A percentile compares a stretch with the other conserved stretches of the same genome.
phyloP scores from a whole-genome alignment of 2,113 vertebrate genomes.

The Phalacrocorax aristotelis region DNA sequence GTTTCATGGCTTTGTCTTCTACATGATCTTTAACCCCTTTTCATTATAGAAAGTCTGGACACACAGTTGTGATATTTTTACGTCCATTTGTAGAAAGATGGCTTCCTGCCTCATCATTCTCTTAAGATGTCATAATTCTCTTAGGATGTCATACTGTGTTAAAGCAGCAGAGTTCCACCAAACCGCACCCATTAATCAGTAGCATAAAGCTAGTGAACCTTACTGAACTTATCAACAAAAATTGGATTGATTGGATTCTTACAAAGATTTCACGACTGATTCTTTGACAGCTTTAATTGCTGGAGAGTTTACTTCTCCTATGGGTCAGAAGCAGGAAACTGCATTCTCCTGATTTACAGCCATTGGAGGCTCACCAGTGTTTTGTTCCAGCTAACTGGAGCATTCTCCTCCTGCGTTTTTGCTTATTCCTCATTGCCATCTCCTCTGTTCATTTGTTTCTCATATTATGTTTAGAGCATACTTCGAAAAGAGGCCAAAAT shows the following conservation, averaged over 20 bases:
- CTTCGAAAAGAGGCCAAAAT: constrained; percentile 46
- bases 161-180: neutral
- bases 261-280: constrained; percentile 39
- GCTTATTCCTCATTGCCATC: constrained; percentile 27
- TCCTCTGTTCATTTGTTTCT: constrained; percentile 40
- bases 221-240: constrained; percentile 7
- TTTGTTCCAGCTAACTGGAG: constrained; percentile 1
- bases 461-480: constrained; percentile 5
- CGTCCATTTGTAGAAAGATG: neutral
- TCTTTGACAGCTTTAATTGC: constrained; percentile 38
- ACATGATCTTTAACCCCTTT: neutral
- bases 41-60: neutral
- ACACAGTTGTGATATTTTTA: neutral
- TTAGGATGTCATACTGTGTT: neutral
- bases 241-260: constrained; percentile 12
- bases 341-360: neutral
- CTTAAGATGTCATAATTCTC: neutral
- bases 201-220: constrained; percentile 24
- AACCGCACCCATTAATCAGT: constrained; percentile 5
- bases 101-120: constrained; percentile 17
- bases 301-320: neutral
- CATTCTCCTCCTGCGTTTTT: neutral
- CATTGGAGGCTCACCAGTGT: neutral
- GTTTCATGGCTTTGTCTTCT: neutral
- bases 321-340: neutral